Evolutionary conservation across 2,888 invertebrate species (phyloP).

Genomic region (Leucophora obtusa): DNA sequence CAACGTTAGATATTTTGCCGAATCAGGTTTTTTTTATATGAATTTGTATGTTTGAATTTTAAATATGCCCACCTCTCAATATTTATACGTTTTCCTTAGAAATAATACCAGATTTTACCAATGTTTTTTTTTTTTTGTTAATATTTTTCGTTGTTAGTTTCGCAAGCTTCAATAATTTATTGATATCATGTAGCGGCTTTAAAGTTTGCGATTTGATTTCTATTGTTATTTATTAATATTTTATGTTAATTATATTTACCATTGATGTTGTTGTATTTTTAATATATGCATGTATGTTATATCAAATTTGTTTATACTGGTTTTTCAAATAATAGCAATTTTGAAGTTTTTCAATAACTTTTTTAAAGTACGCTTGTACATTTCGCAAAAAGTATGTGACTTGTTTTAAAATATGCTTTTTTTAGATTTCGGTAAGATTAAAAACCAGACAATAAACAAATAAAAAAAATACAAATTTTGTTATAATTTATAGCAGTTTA

Average conservation of each 20-base stretch:
- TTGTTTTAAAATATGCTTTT: constrained; percentile 14
- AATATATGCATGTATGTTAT: not conserved
- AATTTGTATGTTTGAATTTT: constrained; percentile 4
- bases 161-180: constrained; percentile 35
- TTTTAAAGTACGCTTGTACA: constrained; percentile 8
- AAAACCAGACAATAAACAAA: constrained; percentile 8
- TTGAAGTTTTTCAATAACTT: constrained; percentile 25
- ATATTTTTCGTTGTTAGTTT: not conserved
- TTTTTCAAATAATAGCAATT: constrained; percentile 16
- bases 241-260: constrained; percentile 54
- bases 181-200: constrained; percentile 26
- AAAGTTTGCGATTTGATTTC: constrained; percentile 51
- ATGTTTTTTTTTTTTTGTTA: not conserved
- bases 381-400: constrained; percentile 27
- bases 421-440: constrained; percentile 37
- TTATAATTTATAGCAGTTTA: too few species aligned
- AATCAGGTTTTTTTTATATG: constrained; percentile 48
- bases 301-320: not conserved
- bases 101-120: not conserved
- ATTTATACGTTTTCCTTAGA: not conserved
- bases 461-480: not conserved
- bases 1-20: constrained; percentile 59
- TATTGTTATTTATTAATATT: constrained; percentile 55
- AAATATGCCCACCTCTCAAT: not conserved
- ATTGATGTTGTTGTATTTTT: constrained; percentile 13